These are phyloP conservation scores for Trachelus stipa DNA, from an alignment of 2,888 invertebrate genomes.

Conservation along the genomic window DNA sequence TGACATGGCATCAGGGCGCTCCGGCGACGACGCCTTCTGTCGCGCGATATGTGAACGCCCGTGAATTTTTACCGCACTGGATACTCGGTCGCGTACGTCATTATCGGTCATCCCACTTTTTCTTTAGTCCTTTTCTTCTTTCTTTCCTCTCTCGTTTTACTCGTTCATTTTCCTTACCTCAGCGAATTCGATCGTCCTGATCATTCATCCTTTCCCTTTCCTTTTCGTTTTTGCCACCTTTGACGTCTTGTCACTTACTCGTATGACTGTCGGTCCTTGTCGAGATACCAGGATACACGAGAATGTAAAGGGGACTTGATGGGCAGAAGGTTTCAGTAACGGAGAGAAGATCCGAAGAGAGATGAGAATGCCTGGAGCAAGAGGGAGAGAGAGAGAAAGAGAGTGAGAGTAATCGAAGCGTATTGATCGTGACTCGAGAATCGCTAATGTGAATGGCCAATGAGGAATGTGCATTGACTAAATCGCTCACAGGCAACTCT, in stretches of 20 bases:
- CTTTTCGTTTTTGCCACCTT: neutral
- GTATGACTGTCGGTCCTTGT: no score
- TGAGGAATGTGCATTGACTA: no score
- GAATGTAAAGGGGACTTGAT: constrained; percentile 3
- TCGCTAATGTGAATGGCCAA: no score
- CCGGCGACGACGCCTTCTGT: constrained; percentile 57
- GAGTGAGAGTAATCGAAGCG: neutral
- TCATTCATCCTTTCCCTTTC: constrained; percentile 8
- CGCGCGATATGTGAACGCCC: constrained; percentile 47
- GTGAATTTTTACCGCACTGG: constrained; percentile 21
- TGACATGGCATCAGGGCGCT: constrained; percentile 65
- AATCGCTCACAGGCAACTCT: no score
- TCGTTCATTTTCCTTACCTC: constrained; percentile 14
- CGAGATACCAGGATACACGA: neutral
- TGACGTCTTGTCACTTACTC: no score
- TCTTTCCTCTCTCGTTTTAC: constrained; percentile 18
- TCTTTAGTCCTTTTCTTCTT: constrained; percentile 22
- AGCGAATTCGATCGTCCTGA: constrained; percentile 9
- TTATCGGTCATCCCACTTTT: constrained; percentile 13
- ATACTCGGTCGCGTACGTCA: no score
- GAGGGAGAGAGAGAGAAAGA: neutral
- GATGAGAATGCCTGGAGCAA: neutral
- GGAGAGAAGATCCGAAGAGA: constrained; percentile 1
- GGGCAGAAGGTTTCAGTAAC: neutral
- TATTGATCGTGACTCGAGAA: no score